These are phyloP conservation scores for Recurvirostra avosetta DNA, from an alignment of 2,113 vertebrate species.

Conservation along the genomic window DNA sequence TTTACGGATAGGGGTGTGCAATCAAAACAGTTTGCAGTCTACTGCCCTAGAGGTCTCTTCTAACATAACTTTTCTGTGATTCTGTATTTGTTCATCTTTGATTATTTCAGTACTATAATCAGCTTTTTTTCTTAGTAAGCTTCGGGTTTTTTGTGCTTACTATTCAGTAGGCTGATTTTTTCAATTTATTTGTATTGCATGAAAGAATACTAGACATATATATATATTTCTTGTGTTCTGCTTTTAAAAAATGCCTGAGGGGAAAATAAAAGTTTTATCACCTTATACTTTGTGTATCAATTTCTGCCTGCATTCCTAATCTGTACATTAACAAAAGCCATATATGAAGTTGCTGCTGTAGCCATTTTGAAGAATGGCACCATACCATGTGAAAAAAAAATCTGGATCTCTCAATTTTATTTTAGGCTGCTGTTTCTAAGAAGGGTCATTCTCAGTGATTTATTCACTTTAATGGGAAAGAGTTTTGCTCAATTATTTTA, in stretches of 20 bases:
- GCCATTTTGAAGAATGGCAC: background rate
- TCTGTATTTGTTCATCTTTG: background rate
- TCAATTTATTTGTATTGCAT: background rate
- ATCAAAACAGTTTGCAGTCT: background rate
- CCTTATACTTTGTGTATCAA: background rate
- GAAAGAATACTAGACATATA: background rate
- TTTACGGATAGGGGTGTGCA: background rate
- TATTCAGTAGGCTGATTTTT: background rate
- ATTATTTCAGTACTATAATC: background rate
- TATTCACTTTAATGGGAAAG: background rate
- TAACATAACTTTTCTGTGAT: background rate
- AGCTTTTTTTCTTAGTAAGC: background rate
- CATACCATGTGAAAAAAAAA: background rate
- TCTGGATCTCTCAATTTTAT: background rate
- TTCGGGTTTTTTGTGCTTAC: fast-evolving
- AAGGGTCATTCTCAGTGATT: background rate
- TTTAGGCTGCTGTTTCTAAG: background rate
- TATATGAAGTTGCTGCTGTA: background rate
- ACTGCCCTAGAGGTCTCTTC: background rate
- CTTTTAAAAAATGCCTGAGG: background rate
- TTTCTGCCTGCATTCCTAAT: background rate
- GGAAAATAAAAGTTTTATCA: background rate
- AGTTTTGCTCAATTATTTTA: background rate
- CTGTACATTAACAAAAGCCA: background rate
- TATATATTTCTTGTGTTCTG: background rate